Evolutionary conservation across 53 echinoderm and acorn worm species (phyloP).

Genomic region (Arbacia lixula): DNA sequence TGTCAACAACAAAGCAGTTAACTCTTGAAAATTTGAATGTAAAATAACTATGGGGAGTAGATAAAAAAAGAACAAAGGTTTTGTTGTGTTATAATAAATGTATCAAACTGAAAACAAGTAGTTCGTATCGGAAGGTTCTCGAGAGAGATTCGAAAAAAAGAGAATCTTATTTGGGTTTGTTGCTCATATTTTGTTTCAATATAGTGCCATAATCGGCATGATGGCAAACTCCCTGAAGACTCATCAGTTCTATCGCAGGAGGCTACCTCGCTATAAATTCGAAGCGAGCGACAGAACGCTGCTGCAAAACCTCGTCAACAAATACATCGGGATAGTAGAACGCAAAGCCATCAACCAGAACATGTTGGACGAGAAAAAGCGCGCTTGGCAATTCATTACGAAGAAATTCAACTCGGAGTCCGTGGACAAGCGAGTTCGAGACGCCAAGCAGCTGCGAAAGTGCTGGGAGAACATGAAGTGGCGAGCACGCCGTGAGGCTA

Average conservation of each 20-base stretch:
- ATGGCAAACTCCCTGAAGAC: conserved; percentile 7
- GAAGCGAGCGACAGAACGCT: conserved; percentile 38
- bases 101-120: too few species aligned
- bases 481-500: conserved; percentile 31
- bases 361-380: conserved; percentile 47
- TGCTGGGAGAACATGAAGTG: conserved; percentile 53
- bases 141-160: too few species aligned
- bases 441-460: conserved; percentile 44
- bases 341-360: conserved; percentile 36
- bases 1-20: too few species aligned
- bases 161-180: too few species aligned
- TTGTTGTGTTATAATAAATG: too few species aligned
- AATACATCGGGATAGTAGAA: conserved; percentile 44
- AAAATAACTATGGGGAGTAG: too few species aligned
- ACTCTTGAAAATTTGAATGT: too few species aligned
- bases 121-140: too few species aligned
- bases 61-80: too few species aligned
- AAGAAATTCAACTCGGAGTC: conserved; percentile 43
- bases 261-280: conserved; percentile 45
- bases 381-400: conserved; percentile 27
- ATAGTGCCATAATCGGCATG: background rate
- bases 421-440: conserved; percentile 22
- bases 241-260: background rate
- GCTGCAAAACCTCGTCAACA: conserved; percentile 41
- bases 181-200: too few species aligned